Percentiles rank a stretch among this genome's conserved stretches.
Conservation (phyloP, 2,888 invertebrate species). For the Erannis defoliaria region DNA sequence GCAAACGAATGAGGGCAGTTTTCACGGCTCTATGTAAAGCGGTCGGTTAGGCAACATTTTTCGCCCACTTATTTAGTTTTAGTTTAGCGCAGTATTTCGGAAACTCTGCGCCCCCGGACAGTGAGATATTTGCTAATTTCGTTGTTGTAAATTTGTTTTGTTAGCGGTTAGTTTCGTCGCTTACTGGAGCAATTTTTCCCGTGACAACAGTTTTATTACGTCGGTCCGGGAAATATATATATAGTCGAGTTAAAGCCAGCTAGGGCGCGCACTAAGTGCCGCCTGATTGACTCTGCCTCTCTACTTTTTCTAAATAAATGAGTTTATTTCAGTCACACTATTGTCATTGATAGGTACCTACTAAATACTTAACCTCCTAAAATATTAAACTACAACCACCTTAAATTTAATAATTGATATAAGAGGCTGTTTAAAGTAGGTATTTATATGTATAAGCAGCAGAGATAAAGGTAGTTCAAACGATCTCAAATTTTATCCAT, state of each 20-base stretch:
- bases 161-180: slow-evolving; percentile 41
- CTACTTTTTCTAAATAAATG: slow-evolving; percentile 10
- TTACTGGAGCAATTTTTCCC: slow-evolving; percentile 38
- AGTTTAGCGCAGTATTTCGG: slow-evolving; percentile 73
- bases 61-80: slow-evolving; percentile 82
- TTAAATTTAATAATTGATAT: too few species aligned
- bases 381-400: too few species aligned
- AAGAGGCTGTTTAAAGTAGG: too few species aligned
- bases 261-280: too few species aligned
- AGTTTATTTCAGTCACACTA: background rate
- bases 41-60: slow-evolving; percentile 70
- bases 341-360: too few species aligned
- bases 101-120: slow-evolving; percentile 73
- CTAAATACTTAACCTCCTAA: too few species aligned
- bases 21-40: slow-evolving; percentile 55
- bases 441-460: too few species aligned
- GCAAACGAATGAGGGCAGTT: slow-evolving; percentile 28
- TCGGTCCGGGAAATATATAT: slow-evolving; percentile 6
- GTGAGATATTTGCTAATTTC: slow-evolving; percentile 83
- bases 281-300: background rate
- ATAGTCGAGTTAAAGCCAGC: background rate
- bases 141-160: slow-evolving; percentile 81
- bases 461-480: too few species aligned
- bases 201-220: slow-evolving; percentile 23
- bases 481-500: too few species aligned